phyloP scores from a whole-genome alignment of 1,140 invertebrate genomes.

The Drosophila nigrodunni region DNA sequence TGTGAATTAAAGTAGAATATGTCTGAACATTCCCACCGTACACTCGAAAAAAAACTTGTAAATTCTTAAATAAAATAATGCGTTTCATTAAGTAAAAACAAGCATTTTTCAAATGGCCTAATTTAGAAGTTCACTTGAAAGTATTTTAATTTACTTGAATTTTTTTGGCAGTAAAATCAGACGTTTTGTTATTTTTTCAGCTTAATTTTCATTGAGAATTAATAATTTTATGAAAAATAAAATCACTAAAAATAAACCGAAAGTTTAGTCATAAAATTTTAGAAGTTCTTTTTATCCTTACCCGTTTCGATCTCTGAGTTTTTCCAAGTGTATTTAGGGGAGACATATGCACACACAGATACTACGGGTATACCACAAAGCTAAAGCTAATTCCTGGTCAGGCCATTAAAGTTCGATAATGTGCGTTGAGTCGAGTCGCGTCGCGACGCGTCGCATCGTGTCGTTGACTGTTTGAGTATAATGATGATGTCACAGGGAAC shows the following conservation, averaged over 20 bases:
- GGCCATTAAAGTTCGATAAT: conserved; percentile 80
- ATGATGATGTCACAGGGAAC: conserved; percentile 77
- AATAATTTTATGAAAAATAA: no score
- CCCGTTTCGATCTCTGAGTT: not conserved
- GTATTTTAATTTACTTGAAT: no score
- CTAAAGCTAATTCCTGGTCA: conserved; percentile 74
- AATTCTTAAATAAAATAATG: not conserved
- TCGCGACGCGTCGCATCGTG: conserved; percentile 25
- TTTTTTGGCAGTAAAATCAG: no score
- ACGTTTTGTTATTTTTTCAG: no score
- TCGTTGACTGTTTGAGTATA: conserved; percentile 69
- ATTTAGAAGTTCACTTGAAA: no score
- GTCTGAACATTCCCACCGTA: conserved; percentile 12
- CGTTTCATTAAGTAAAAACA: no score
- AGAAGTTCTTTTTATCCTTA: not conserved
- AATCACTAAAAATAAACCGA: no score
- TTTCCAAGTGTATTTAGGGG: not conserved
- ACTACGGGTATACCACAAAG: conserved; percentile 45
- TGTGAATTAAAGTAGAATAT: conserved; percentile 8
- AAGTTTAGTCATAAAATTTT: no score
- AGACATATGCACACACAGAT: not conserved
- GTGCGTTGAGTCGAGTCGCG: conserved; percentile 56
- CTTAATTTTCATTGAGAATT: no score
- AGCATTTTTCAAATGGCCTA: no score
- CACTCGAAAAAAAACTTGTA: not conserved